Conservation (phyloP, 2,888 invertebrate species). For the Geophilus truncorum region DNA sequence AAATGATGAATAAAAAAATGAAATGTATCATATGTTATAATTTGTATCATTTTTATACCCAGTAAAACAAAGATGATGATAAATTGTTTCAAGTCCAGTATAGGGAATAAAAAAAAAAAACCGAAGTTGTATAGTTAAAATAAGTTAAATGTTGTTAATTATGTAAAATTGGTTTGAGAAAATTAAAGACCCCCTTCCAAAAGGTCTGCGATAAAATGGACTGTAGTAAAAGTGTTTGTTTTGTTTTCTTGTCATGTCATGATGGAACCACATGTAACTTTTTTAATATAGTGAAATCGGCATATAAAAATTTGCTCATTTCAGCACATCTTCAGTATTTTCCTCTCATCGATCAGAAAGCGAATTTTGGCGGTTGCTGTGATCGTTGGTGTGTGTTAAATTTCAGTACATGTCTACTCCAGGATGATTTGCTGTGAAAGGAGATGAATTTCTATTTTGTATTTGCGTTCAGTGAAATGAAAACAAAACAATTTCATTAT, state of each 20-base stretch:
- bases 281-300: not conserved
- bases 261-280: not conserved
- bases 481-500: not conserved
- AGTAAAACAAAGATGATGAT: not conserved
- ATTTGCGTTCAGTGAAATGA: not conserved
- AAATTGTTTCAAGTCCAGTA: slow-evolving; percentile 18
- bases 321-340: not conserved
- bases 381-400: not conserved
- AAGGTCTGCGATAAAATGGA: not conserved
- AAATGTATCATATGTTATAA: slow-evolving; percentile 29
- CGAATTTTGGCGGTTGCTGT: not conserved
- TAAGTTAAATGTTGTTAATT: slow-evolving; percentile 30
- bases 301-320: not conserved
- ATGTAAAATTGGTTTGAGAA: not conserved
- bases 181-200: not conserved
- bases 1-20: too few species aligned
- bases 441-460: not conserved
- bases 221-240: not conserved
- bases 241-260: not conserved
- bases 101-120: not conserved
- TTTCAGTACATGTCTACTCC: not conserved
- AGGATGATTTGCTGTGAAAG: too few species aligned
- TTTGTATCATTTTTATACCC: slow-evolving; percentile 31
- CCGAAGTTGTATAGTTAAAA: slow-evolving; percentile 22
- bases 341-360: not conserved